A percentile compares a stretch with the other conserved stretches of the same genome.
Evolutionary conservation across 2,888 invertebrate species (phyloP).

Genomic region (Formica aserva): DNA sequence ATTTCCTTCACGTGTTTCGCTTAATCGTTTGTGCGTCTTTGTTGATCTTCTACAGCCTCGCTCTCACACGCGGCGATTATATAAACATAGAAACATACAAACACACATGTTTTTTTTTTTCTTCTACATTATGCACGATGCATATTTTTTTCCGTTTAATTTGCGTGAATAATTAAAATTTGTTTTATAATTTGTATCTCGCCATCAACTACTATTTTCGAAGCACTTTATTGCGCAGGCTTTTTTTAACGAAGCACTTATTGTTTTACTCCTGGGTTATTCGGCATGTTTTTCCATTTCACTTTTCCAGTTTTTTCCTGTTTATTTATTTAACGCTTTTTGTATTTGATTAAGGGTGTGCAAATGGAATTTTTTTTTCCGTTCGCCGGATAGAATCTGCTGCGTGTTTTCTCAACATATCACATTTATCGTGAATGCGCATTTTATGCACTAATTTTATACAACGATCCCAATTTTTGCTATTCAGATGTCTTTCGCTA

Average conservation of each 20-base stretch:
- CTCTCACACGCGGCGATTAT: conserved; percentile 80
- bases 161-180: conserved; percentile 67
- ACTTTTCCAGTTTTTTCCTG: neutral
- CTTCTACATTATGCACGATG: conserved; percentile 68
- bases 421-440: conserved; percentile 54
- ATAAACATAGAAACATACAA: conserved; percentile 85
- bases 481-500: conserved; percentile 37
- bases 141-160: conserved; percentile 59
- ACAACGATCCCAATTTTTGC: conserved; percentile 28
- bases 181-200: conserved; percentile 67
- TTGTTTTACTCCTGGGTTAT: conserved; percentile 73
- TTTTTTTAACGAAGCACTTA: conserved; percentile 80
- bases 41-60: conserved; percentile 71
- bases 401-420: conserved; percentile 39
- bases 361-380: conserved; percentile 39
- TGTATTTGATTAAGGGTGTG: conserved; percentile 39
- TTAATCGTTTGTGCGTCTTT: conserved; percentile 73
- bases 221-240: conserved; percentile 81
- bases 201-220: conserved; percentile 74
- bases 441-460: conserved; percentile 46
- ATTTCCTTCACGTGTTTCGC: conserved; percentile 40
- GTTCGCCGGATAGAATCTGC: conserved; percentile 43
- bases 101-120: conserved; percentile 78
- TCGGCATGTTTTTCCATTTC: conserved; percentile 12
- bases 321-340: conserved; percentile 31